Conservation (phyloP, 2,113 vertebrate genomes). For the Nothoprocta pentlandii region DNA sequence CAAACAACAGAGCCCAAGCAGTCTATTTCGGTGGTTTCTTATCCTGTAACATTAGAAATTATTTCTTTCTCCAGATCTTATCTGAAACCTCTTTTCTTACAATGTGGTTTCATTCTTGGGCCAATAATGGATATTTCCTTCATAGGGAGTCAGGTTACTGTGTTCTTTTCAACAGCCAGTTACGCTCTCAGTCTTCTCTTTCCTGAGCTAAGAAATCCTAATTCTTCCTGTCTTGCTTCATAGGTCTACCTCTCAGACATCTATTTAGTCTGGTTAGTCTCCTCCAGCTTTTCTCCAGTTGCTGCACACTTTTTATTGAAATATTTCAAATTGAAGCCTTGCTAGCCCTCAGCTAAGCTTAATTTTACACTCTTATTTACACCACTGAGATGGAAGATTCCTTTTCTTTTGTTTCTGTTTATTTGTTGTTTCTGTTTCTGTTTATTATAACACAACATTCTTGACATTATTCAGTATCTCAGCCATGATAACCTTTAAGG, state of each 20-base stretch:
- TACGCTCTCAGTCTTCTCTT: neutral
- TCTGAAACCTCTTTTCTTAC: neutral
- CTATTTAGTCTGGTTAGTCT: neutral
- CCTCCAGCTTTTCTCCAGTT: neutral
- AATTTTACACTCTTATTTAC: neutral
- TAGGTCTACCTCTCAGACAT: neutral
- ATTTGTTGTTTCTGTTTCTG: too few relatives aligned
- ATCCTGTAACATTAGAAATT: neutral
- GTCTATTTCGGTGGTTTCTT: neutral
- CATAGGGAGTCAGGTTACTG: neutral
- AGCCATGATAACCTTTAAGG: neutral
- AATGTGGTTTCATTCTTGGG: neutral
- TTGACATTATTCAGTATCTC: neutral
- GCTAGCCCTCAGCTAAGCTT: neutral
- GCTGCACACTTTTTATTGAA: neutral
- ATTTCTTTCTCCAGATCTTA: neutral
- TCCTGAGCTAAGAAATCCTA: neutral
- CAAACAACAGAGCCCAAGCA: neutral
- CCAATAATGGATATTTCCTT: fast-evolving
- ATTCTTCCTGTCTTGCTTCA: neutral
- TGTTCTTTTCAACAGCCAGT: neutral
- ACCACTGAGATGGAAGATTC: neutral
- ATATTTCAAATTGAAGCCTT: neutral
- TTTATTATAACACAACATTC: neutral
- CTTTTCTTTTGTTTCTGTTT: neutral